Base-by-base conservation (phyloP, 2,113 vertebrate genomes). In the Anoplopoma fimbria region DNA sequence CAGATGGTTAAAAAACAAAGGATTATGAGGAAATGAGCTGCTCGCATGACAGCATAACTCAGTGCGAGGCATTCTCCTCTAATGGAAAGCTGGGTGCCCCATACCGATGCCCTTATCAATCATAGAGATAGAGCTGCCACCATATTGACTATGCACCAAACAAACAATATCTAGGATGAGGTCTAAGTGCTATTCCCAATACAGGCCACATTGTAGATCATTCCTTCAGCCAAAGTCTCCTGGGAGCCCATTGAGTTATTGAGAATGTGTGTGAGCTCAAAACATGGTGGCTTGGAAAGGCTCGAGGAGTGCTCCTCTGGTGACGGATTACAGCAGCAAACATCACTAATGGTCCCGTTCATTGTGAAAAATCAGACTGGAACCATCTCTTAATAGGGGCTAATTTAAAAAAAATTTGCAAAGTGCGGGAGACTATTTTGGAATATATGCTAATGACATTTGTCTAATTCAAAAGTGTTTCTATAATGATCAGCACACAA, bases 91-190 rank as follows among this genome's bases (percentile, higher is more conserved):
- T 49, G 73, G 68, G 55, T n/a, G 36, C 69, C 65, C 23, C 29
- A n/a, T 61, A 53, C 69, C 3, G 34, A 85, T 53, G 53, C 51
- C 67, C 84, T 80, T 91, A 94, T 93, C 91, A 93, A 94, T 94
- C 93, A 93, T 68, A 80, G 69, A 91, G 89, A 91, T 88, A 88
- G 87, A 92, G 77, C 90, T 92, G 92, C 90, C 93, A 91, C 67
- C 69, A 61, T 91, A 90, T 90, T 89, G 87, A 93, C 89, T 86
- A 81, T 75, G 85, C 88, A 92, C 86, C 88, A 88, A 88, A 90
- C 91, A 91, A 92, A 93, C 92, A 93, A 91, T 89, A 90, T 93
- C 89, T 88, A 49, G 81, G 85, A 92, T 93, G 88, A 84, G 84
- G 80, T 81, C 84, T 91, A 92, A 92, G 89, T 89, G 91, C 91